These are phyloP conservation scores for Anser cygnoides DNA, from an alignment of 2,113 vertebrate genomes.

Conservation along the genomic window DNA sequence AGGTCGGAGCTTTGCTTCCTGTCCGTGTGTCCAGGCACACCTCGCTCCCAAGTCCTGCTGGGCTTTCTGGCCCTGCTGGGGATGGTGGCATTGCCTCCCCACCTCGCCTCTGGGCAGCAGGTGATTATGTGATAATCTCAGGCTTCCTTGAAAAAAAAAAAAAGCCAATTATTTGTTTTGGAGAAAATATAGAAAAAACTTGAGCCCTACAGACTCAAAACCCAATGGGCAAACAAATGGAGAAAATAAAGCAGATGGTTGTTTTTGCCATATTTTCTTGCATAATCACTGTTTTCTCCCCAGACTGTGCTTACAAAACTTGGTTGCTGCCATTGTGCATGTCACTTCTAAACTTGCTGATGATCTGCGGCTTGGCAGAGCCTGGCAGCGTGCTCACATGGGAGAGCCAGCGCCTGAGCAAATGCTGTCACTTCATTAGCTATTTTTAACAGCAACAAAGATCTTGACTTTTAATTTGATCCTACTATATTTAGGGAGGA, in stretches of 20 bases:
- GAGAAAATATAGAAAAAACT: neutral
- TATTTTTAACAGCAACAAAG: conserved; percentile 14
- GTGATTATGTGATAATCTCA: conserved; percentile 15
- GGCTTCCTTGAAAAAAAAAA: neutral
- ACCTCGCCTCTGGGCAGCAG: neutral
- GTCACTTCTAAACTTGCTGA: neutral
- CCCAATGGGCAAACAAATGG: neutral
- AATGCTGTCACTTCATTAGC: conserved; percentile 9
- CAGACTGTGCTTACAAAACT: neutral
- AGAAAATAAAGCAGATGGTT: neutral
- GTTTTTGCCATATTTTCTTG: conserved; percentile 18
- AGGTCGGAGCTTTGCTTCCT: neutral
- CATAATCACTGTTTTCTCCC: neutral
- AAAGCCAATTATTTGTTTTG: neutral
- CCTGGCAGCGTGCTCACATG: accelerated
- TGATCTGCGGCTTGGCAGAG: neutral
- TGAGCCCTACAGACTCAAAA: neutral
- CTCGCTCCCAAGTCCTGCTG: neutral
- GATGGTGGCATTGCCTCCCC: neutral
- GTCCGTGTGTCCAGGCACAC: neutral
- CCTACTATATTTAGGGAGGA: neutral
- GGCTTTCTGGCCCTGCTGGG: neutral
- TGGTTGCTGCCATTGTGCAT: neutral
- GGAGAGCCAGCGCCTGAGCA: neutral
- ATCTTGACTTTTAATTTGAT: neutral